Evolutionary conservation across 2,888 invertebrate species (phyloP).

Genomic region (Tetragonula carbonaria): DNA sequence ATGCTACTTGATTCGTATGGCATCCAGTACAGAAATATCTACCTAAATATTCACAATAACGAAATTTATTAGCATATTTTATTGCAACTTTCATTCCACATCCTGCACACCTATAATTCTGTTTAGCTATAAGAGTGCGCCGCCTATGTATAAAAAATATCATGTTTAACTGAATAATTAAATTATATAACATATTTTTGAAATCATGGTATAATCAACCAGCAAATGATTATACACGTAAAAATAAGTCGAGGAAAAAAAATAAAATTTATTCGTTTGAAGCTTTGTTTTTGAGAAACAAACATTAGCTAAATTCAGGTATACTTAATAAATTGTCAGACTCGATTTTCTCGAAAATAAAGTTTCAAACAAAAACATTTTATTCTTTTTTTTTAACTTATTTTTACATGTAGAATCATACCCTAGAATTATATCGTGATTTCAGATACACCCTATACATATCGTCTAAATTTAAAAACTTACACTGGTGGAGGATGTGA

Average conservation of each 20-base stretch:
- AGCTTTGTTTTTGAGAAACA: no score
- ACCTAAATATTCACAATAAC: slow-evolving; percentile 93
- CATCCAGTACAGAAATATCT: slow-evolving; percentile 95
- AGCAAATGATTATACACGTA: no score
- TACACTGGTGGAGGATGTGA: slow-evolving; percentile 89
- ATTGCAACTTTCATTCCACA: slow-evolving; percentile 92
- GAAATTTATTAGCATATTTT: slow-evolving; percentile 89
- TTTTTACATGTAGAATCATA: no score
- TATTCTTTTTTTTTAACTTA: no score
- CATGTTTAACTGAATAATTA: slow-evolving; percentile 9
- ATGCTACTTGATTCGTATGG: slow-evolving; percentile 90
- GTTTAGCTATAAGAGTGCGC: slow-evolving; percentile 88
- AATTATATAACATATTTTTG: background rate
- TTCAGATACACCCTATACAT: background rate
- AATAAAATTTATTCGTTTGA: no score
- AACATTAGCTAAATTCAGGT: no score
- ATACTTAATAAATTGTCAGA: no score
- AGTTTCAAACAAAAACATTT: no score
- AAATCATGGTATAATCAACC: no score
- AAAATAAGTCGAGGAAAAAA: no score
- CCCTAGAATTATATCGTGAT: no score
- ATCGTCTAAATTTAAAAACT: slow-evolving; percentile 73
- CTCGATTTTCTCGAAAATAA: no score
- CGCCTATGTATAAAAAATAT: slow-evolving; percentile 84
- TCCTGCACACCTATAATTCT: slow-evolving; percentile 92